Conservation (phyloP, 1,140 invertebrate genomes). For the Pemphigus obesinymphae region DNA sequence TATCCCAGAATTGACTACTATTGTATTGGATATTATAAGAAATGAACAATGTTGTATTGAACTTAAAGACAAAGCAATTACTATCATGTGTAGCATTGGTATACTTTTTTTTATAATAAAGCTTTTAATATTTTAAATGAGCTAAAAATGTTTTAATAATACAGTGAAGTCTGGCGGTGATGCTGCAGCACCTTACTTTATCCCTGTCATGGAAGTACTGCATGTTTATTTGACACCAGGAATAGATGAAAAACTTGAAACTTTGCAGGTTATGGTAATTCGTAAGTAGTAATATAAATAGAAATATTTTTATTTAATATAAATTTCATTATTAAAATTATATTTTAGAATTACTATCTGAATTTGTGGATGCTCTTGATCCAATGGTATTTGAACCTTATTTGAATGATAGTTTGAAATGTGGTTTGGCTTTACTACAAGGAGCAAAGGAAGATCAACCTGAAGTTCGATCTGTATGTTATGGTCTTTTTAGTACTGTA, state of each 20-base stretch:
- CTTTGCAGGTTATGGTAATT: conserved; percentile 21
- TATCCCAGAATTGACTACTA: conserved; percentile 8
- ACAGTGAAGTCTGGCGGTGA: conserved; percentile 29
- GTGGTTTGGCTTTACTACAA: conserved; percentile 17
- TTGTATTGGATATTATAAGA: conserved; percentile 29
- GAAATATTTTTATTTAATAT: not conserved
- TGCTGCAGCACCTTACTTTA: conserved; percentile 13
- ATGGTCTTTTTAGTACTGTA: conserved; percentile 22
- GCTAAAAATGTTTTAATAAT: not conserved
- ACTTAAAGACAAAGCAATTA: conserved; percentile 37
- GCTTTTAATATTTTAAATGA: not conserved
- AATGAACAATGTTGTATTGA: conserved; percentile 37
- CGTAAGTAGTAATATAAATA: not conserved
- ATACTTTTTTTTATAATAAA: not conserved
- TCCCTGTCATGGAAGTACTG: conserved; percentile 8
- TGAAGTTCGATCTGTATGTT: conserved; percentile 17
- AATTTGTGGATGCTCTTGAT: conserved; percentile 33
- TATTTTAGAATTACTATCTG: conserved; percentile 26
- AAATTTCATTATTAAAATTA: not conserved
- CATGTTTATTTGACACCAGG: conserved; percentile 23
- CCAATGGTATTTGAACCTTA: conserved; percentile 29
- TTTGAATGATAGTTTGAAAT: conserved; percentile 32
- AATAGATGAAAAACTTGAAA: conserved; percentile 9
- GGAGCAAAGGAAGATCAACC: conserved; percentile 30
- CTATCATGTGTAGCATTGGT: conserved; percentile 37